Base-by-base conservation (phyloP, 2,113 vertebrate species). In the Eretmochelys imbricata region DNA sequence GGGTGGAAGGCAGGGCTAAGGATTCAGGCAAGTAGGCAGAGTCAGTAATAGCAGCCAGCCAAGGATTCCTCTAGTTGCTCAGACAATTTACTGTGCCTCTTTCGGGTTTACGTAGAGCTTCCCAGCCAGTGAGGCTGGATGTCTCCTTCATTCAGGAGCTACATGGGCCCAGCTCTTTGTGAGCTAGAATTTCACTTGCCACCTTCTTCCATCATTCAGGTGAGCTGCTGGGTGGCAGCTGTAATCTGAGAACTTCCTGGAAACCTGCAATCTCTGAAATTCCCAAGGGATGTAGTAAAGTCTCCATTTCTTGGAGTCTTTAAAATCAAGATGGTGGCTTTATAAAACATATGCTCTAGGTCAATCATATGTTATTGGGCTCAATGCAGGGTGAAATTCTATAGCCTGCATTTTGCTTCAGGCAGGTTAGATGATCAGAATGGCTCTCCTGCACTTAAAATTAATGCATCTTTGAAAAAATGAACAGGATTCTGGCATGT, bases 321-420 rank as follows among this genome's bases (percentile, higher is more conserved):
- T n/a, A 72, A 38, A 69, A 3, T 29, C 27, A 80, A 57, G 10
- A 65, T 24, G 24, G 4, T 54, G n/a, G 48, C 51, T 90, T 85
- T 85, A n/a, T 48, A 27, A 25, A 12, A 20, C 12, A 93, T 72
- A 55, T 25, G 14, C 5, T 79, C 25, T 57, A 49, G 20, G 49
- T 76, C 24, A 79, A 84, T 76, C 31, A 80, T 35, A 50, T 80
- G 31, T 88, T 27, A 75, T 7, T 62, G 65, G 31, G 6, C 1
- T 10, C 72, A 5, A 25, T 82, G 25, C 0, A 84, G 55, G 6
- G 80, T 38, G 12, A 89, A 92, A 31, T 3, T 51, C 0, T 2
- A 0, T 4, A 19, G 17, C 25, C 8, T 55, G 8, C 0, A 0
- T 50, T 91, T 90, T 82, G 78, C 20, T 78, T 80, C 42, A 49